phyloP scores from a whole-genome alignment of 2,888 invertebrate genomes.

The Eilema depressum region DNA sequence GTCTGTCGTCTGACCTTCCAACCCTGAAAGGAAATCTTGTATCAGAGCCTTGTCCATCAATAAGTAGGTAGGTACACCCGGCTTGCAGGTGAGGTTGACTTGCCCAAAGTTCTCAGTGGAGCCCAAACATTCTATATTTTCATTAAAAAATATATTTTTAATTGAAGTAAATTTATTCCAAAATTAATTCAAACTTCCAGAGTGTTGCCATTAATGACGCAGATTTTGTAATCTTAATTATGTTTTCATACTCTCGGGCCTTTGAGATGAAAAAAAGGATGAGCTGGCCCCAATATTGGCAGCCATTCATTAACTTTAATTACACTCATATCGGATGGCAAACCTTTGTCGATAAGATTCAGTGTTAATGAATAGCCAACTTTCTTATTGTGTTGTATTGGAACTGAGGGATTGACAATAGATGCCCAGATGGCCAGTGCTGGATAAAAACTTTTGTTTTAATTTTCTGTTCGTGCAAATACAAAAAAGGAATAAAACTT shows the following conservation, averaged over 20 bases:
- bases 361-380: slow-evolving; percentile 40
- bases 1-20: too few relatives aligned
- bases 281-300: slow-evolving; percentile 30
- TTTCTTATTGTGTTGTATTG: slow-evolving; percentile 35
- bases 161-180: slow-evolving; percentile 16
- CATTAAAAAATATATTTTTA: not conserved
- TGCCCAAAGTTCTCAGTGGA: too few relatives aligned
- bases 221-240: slow-evolving; percentile 27
- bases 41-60: too few relatives aligned
- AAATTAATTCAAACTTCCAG: slow-evolving; percentile 34
- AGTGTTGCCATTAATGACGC: slow-evolving; percentile 18
- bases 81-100: too few relatives aligned
- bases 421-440: not conserved
- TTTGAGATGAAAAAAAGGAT: slow-evolving; percentile 33
- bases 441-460: not conserved
- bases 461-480: not conserved
- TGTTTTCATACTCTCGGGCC: slow-evolving; percentile 29
- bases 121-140: not conserved
- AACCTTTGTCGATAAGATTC: slow-evolving; percentile 34
- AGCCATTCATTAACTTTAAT: slow-evolving; percentile 46
- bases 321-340: slow-evolving; percentile 37
- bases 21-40: too few relatives aligned
- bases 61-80: too few relatives aligned
- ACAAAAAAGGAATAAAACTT: too few relatives aligned
- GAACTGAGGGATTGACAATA: slow-evolving; percentile 25